A percentile compares a stretch with the other conserved stretches of the same genome.
Evolutionary conservation across 2,797 vertebrate species (phyloP).

Genomic region (Myotis vivesi): DNA sequence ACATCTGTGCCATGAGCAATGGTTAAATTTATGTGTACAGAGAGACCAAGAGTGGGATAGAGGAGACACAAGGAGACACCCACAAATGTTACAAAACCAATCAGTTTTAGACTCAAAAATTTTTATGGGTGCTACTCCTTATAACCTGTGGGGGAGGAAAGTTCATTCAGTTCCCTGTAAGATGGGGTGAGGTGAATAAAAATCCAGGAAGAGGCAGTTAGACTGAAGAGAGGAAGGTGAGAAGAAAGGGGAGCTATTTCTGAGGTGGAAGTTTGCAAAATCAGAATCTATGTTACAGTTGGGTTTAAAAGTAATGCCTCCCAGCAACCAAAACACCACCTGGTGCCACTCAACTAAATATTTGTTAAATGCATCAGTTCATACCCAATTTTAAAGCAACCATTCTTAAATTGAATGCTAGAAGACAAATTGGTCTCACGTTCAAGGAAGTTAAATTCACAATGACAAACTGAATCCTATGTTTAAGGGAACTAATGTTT

Average conservation of each 20-base stretch:
- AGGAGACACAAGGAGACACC: background rate
- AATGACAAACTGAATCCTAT: background rate
- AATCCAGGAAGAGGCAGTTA: background rate
- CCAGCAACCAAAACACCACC: background rate
- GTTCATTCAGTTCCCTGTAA: background rate
- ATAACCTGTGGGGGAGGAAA: background rate
- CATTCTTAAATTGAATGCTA: conserved; percentile 19
- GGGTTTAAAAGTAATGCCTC: conserved; percentile 19
- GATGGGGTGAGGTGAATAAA: background rate
- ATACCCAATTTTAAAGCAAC: conserved; percentile 32
- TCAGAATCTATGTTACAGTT: background rate
- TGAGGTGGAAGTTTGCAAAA: conserved; percentile 13
- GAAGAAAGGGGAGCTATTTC: background rate
- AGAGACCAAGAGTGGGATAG: background rate
- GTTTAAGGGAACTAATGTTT: background rate
- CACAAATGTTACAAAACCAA: conserved; percentile 7
- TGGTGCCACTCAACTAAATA: background rate
- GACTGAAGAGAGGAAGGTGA: background rate
- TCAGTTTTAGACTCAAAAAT: background rate
- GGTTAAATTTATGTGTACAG: background rate
- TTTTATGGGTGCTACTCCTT: background rate
- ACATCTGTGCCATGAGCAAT: background rate
- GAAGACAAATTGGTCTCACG: background rate
- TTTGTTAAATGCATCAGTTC: background rate
- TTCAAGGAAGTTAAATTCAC: conserved; percentile 30